Evolutionary conservation across 2,888 invertebrate genomes (phyloP).

Genomic region (Tetranychus piercei): DNA sequence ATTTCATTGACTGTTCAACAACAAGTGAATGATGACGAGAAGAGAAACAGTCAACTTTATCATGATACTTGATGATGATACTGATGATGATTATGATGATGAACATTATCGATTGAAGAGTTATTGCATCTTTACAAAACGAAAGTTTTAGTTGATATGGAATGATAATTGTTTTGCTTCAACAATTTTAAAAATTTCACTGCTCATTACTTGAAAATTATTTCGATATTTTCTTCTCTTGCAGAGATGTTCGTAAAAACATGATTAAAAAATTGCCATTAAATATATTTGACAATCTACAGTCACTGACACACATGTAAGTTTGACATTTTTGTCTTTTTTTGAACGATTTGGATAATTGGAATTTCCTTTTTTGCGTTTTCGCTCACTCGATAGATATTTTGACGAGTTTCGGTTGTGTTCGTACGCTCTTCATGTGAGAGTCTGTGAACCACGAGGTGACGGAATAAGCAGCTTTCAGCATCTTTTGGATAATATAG

Average conservation of each 20-base stretch:
- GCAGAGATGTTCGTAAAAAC: slow-evolving; percentile 23
- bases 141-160: too few species aligned
- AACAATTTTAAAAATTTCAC: background rate
- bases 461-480: slow-evolving; percentile 44
- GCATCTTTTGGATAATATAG: slow-evolving; percentile 42
- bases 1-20: background rate
- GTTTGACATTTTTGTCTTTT: background rate
- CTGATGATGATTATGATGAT: background rate
- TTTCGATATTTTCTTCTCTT: background rate
- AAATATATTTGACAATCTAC: slow-evolving; percentile 20
- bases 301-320: slow-evolving; percentile 25
- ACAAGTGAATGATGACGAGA: background rate
- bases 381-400: slow-evolving; percentile 34
- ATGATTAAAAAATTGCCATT: slow-evolving; percentile 21
- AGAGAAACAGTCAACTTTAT: background rate
- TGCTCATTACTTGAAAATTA: background rate
- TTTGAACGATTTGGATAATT: background rate
- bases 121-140: too few species aligned
- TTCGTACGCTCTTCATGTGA: slow-evolving; percentile 39
- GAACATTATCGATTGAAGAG: background rate
- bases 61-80: background rate
- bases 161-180: too few species aligned
- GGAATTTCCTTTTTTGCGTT: background rate
- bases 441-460: slow-evolving; percentile 42
- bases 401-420: slow-evolving; percentile 44